Conservation (phyloP, 2,797 vertebrate species). For the Cossypha caffra region DNA sequence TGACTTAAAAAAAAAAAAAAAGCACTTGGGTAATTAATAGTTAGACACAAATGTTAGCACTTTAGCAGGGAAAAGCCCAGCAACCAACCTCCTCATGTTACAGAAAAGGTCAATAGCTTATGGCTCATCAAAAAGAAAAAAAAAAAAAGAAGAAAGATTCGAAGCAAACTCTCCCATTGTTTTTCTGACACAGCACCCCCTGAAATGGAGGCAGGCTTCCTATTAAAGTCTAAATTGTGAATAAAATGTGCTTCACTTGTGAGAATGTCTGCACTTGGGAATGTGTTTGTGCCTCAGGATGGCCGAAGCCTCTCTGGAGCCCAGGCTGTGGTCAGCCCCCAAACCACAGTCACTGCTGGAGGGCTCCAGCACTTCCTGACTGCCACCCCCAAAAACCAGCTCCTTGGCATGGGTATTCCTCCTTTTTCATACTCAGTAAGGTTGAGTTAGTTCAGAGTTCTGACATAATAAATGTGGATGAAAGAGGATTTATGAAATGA, state of each 20-base stretch:
- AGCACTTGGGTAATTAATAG: conserved; percentile 15
- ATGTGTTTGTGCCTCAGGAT: fast-evolving
- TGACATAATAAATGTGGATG: not conserved
- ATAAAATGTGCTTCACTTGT: not conserved
- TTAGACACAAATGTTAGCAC: not conserved
- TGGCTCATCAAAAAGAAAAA: not conserved
- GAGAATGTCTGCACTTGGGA: not conserved
- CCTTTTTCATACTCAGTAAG: not conserved
- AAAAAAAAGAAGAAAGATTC: not conserved
- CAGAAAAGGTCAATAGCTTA: conserved; percentile 28
- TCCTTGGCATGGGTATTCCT: not conserved
- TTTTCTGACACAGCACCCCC: not conserved
- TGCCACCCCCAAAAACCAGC: not conserved
- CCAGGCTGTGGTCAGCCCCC: not conserved
- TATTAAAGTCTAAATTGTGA: not conserved
- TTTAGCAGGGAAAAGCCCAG: conserved; percentile 14
- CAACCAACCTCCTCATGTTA: not conserved
- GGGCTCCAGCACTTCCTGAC: fast-evolving
- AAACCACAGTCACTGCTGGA: fast-evolving
- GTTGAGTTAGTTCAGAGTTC: not conserved
- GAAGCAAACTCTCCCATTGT: not conserved
- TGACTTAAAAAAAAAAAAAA: not conserved
- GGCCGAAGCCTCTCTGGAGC: not conserved
- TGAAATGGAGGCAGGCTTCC: not conserved
- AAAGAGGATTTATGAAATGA: not conserved